Conservation (phyloP, 2,797 vertebrate genomes). For the Aulostomus chinensis region DNA sequence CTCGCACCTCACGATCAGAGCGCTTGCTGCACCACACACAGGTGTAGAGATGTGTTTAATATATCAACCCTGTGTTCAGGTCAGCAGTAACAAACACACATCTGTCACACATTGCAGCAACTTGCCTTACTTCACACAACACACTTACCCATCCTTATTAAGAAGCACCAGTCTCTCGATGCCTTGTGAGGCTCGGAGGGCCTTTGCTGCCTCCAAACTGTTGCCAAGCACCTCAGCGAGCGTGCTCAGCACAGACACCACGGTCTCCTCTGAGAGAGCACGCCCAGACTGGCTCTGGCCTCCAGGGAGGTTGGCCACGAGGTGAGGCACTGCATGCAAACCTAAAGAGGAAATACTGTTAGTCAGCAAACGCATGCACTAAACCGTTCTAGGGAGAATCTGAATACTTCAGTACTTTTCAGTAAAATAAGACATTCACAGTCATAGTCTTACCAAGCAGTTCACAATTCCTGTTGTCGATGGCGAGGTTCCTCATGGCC, state of each 20-base stretch:
- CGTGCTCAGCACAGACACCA: slow-evolving; percentile 92
- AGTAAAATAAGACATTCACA: too few relatives aligned
- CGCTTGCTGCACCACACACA: slow-evolving; percentile 81
- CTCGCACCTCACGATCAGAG: slow-evolving; percentile 92
- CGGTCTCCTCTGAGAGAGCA: slow-evolving; percentile 89
- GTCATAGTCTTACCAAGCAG: slow-evolving; percentile 89
- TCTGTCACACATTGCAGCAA: too few relatives aligned
- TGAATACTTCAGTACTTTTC: background rate
- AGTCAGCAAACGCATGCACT: too few relatives aligned
- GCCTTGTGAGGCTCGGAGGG: slow-evolving; percentile 89
- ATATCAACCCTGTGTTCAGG: background rate
- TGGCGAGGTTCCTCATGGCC: slow-evolving; percentile 93
- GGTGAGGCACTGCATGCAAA: slow-evolving; percentile 90
- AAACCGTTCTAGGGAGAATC: background rate
- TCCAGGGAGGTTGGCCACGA: slow-evolving; percentile 89
- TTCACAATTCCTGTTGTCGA: slow-evolving; percentile 92
- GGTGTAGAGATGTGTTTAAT: background rate
- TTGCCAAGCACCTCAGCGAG: slow-evolving; percentile 91
- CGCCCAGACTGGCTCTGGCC: slow-evolving; percentile 87
- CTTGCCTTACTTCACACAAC: too few relatives aligned
- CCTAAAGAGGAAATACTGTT: slow-evolving; percentile 70
- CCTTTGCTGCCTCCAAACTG: slow-evolving; percentile 93
- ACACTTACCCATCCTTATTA: slow-evolving; percentile 90
- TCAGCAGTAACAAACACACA: background rate
- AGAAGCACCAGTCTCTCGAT: slow-evolving; percentile 96